phyloP scores from a whole-genome alignment of 2,888 invertebrate species.

The Abrostola tripartita region DNA sequence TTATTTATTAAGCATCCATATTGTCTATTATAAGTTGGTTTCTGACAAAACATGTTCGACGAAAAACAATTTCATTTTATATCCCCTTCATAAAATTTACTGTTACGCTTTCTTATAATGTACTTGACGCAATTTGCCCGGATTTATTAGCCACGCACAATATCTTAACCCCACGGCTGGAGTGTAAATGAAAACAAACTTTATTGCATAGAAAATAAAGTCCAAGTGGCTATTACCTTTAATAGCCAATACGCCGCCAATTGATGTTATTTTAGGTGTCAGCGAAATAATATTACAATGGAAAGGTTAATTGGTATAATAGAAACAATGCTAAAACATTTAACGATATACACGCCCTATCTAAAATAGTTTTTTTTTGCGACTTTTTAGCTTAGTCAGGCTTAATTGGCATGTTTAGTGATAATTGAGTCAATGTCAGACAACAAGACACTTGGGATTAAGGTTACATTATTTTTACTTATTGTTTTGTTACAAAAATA shows the following conservation, averaged over 20 bases:
- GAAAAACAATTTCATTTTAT: slow-evolving; percentile 30
- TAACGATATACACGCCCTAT: slow-evolving; percentile 18
- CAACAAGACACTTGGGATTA: too few relatives aligned
- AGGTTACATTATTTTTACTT: too few relatives aligned
- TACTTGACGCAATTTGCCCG: slow-evolving; percentile 59
- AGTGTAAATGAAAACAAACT: slow-evolving; percentile 67
- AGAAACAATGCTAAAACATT: slow-evolving; percentile 20
- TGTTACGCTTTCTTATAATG: slow-evolving; percentile 34
- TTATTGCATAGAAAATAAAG: slow-evolving; percentile 69
- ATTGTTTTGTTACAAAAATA: too few relatives aligned
- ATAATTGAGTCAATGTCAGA: neutral
- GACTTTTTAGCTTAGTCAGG: neutral
- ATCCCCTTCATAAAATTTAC: slow-evolving; percentile 23
- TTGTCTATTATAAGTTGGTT: slow-evolving; percentile 21
- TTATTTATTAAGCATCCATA: slow-evolving; percentile 8
- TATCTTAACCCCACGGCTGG: slow-evolving; percentile 50
- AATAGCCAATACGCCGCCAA: slow-evolving; percentile 59
- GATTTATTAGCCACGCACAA: slow-evolving; percentile 64
- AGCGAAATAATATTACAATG: slow-evolving; percentile 28
- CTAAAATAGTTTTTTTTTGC: neutral
- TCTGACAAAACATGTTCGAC: slow-evolving; percentile 1
- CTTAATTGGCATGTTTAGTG: neutral
- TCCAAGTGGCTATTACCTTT: slow-evolving; percentile 70
- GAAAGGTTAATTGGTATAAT: slow-evolving; percentile 48
- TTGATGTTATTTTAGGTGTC: slow-evolving; percentile 45